phyloP scores from a whole-genome alignment of 1,140 invertebrate genomes.

The Propsilocerus akamusi region DNA sequence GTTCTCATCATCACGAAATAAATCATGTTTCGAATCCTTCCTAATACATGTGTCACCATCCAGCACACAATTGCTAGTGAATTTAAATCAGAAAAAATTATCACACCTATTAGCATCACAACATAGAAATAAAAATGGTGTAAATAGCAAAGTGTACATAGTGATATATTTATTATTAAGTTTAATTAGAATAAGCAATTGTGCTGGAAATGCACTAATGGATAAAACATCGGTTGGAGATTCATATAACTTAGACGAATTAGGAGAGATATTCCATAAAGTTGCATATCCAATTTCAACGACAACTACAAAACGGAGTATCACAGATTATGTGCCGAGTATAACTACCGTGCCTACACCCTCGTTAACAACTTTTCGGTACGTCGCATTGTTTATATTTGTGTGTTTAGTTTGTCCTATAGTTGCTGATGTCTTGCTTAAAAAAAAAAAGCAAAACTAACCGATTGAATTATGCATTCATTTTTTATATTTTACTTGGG shows the following conservation, averaged over 20 bases:
- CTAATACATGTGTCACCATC: constrained; percentile 1
- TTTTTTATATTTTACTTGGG: neutral
- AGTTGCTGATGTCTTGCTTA: neutral
- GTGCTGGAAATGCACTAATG: neutral
- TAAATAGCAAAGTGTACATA: constrained; percentile 1
- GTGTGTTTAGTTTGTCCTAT: neutral
- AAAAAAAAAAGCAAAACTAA: neutral
- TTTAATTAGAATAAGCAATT: constrained; percentile 3
- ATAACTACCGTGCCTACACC: constrained; percentile 40
- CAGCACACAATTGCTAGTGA: constrained; percentile 4
- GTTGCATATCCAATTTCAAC: constrained; percentile 42
- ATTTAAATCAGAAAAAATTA: constrained; percentile 1
- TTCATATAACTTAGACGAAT: constrained; percentile 16
- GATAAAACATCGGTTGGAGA: constrained; percentile 5
- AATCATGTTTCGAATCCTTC: constrained; percentile 2
- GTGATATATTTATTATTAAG: constrained; percentile 4
- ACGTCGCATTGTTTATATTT: constrained; percentile 8
- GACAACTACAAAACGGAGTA: constrained; percentile 36
- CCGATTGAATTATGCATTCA: neutral
- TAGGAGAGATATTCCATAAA: constrained; percentile 40
- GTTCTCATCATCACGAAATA: neutral
- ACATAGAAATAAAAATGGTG: neutral
- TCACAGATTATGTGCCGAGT: constrained; percentile 36
- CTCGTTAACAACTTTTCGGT: constrained; percentile 31
- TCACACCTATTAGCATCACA: constrained; percentile 1